Base-by-base conservation (phyloP, 2,888 invertebrate genomes). In the Ormyrus rosae region DNA sequence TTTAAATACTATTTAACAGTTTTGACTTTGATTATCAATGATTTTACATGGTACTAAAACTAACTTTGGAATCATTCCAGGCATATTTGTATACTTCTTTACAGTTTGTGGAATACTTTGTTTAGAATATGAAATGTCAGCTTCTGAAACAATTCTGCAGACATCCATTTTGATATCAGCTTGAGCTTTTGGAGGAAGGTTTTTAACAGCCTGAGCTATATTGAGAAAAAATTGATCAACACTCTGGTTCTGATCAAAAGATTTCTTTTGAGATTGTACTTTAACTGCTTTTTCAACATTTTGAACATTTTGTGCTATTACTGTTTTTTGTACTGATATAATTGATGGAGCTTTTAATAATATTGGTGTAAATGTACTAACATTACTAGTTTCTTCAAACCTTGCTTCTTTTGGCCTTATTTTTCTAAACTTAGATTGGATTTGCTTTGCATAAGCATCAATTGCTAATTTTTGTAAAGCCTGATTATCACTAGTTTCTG, bases 11-110 rank as follows among this genome's bases (percentile, higher is more conserved):
- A 34, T 34, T 34, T 34, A 34, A 34, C 34, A 34, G 34, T 34
- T 34, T 34, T 34, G 34, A 46, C 69, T 60, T 74, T 86, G 86
- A 77, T 87, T 87, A 72, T 90, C 90, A 51, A 90, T 87, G 88
- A 90, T 88, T 58, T 87, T 86, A 76, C 90, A 90, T 13, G 90
- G 90, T 68, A 90, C 89, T 8, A 90, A 83, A 51, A 90, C 86
- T 60, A 90, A 81, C 81, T 90, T 90, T 13, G 90, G 90, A 80
- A 90, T 88, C 85, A 88, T 88, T 50, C 88, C 87, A 48, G 88
- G 87, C 11, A 88, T 85, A 2, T 86, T 83, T 34, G 86, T 82
- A 65, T 87, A 87, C 55, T 86, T 85, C 78, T 87, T 86, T 0
- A 85, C 84, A 76, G 82, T 88, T 61, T 86, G 84, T 2, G 83